phyloP scores from a whole-genome alignment of 2,113 vertebrate genomes.

The Cephalophus harveyi region DNA sequence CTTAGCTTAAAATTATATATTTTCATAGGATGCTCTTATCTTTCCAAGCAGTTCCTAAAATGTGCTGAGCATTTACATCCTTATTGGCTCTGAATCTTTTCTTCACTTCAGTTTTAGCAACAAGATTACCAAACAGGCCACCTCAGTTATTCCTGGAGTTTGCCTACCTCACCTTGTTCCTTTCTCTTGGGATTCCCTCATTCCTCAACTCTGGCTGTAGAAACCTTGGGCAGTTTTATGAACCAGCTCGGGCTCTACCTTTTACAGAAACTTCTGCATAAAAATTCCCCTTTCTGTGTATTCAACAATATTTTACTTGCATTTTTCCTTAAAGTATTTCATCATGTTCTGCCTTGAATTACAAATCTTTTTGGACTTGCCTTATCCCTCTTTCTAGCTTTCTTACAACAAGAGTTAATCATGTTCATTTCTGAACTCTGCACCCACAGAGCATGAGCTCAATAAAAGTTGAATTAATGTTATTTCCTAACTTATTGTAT shows the following conservation, averaged over 20 bases:
- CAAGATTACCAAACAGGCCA: background rate
- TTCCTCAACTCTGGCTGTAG: background rate
- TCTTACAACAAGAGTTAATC: background rate
- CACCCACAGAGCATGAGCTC: background rate
- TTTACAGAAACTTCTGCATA: background rate
- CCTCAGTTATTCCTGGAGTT: background rate
- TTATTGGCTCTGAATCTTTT: background rate
- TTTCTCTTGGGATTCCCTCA: background rate
- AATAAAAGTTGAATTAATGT: background rate
- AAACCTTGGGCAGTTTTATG: background rate
- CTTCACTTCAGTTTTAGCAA: background rate
- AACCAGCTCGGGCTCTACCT: background rate
- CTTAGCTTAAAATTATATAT: background rate
- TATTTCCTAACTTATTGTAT: background rate
- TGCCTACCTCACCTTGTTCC: background rate
- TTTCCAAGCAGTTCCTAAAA: slow-evolving; percentile 27
- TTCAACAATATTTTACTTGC: background rate
- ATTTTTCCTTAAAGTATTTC: background rate
- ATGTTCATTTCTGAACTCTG: background rate
- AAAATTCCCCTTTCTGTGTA: background rate
- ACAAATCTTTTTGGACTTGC: background rate
- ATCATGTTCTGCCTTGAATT: background rate
- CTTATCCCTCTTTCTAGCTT: background rate
- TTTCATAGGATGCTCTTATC: background rate
- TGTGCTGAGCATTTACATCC: background rate